These are phyloP conservation scores for Synanthedon myopaeformis DNA, from an alignment of 2,888 invertebrate genomes.

Conservation along the genomic window DNA sequence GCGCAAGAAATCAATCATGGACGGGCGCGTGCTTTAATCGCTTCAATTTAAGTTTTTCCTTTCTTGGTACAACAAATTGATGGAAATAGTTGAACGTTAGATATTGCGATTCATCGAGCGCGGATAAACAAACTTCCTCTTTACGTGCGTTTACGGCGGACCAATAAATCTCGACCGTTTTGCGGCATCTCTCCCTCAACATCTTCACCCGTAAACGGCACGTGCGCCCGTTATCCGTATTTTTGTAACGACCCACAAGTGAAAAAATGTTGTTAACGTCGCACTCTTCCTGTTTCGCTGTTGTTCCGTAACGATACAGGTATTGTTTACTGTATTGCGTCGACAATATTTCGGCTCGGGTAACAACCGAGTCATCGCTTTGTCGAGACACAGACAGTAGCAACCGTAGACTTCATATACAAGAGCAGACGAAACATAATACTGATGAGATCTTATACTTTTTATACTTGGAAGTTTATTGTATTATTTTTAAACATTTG, in stretches of 20 bases:
- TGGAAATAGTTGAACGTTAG: constrained; percentile 55
- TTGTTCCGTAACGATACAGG: constrained; percentile 21
- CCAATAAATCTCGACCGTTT: constrained; percentile 54
- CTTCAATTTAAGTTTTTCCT: constrained; percentile 58
- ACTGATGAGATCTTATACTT: too few relatives aligned
- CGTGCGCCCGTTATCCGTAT: constrained; percentile 49
- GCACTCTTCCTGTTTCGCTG: constrained; percentile 28
- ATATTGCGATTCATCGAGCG: constrained; percentile 41
- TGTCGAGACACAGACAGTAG: constrained; percentile 13
- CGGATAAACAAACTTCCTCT: constrained; percentile 46
- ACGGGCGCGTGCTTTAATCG: constrained; percentile 41
- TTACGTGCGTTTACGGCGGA: constrained; percentile 39
- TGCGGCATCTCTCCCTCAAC: constrained; percentile 43
- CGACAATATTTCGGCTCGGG: constrained; percentile 25
- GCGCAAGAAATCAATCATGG: constrained; percentile 53
- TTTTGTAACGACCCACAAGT: constrained; percentile 44
- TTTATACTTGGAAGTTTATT: too few relatives aligned
- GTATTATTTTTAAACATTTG: too few relatives aligned
- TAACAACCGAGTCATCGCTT: constrained; percentile 38
- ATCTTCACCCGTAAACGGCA: constrained; percentile 54
- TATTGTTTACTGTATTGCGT: constrained; percentile 21
- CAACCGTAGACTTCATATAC: too few relatives aligned
- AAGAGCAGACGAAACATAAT: too few relatives aligned
- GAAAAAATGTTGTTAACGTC: constrained; percentile 44
- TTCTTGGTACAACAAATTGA: constrained; percentile 51